phyloP scores from a whole-genome alignment of 2,797 vertebrate species.

The Spheniscus humboldti region DNA sequence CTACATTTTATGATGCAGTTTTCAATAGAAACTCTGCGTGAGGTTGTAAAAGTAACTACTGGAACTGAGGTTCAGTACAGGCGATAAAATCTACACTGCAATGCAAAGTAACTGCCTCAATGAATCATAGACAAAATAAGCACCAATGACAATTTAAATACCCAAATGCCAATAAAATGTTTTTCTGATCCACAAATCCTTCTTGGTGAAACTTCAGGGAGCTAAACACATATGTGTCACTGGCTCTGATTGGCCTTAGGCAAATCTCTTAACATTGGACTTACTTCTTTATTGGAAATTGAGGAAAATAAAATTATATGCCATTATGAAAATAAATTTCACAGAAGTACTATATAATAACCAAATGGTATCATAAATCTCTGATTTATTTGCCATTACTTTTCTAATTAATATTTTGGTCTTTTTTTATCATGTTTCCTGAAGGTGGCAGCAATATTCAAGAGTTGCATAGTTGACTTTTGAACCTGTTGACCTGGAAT shows the following conservation, averaged over 20 bases:
- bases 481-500: not conserved
- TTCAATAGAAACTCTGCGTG: not conserved
- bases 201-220: not conserved
- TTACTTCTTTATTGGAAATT: not conserved
- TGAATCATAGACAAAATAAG: not conserved
- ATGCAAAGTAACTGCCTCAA: not conserved
- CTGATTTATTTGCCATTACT: not conserved
- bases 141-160: not conserved
- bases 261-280: not conserved
- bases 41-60: not conserved
- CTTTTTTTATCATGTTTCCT: conserved; percentile 10
- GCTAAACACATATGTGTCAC: not conserved
- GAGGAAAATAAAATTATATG: not conserved
- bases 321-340: not conserved
- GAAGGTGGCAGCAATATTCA: conserved; percentile 64
- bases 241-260: not conserved
- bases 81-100: not conserved
- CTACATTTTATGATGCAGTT: not conserved
- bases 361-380: not conserved
- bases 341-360: not conserved
- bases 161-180: not conserved
- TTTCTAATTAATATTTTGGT: not conserved
- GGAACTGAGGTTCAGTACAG: not conserved
- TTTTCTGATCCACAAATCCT: not conserved
- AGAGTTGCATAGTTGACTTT: not conserved